Conservation (phyloP, 2,113 vertebrate species). For the Pygoscelis adeliae region DNA sequence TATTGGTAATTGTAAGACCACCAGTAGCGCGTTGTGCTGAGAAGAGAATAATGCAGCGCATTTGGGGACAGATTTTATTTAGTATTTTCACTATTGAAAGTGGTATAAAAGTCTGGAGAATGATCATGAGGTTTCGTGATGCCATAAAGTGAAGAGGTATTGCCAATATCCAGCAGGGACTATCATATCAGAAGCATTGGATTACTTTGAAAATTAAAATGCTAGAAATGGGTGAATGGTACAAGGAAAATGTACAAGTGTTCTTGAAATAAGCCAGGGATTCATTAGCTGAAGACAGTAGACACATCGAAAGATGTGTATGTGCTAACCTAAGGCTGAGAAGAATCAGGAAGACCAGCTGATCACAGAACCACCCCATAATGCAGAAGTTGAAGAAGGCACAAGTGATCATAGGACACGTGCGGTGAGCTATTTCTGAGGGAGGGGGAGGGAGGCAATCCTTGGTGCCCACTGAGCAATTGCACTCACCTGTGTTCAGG, state of each 20-base stretch:
- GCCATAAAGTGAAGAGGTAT: neutral
- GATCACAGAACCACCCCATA: neutral
- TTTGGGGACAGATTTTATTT: neutral
- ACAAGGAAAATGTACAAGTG: neutral
- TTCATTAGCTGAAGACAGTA: neutral
- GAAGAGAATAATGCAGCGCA: neutral
- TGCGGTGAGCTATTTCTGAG: neutral
- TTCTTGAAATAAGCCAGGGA: neutral
- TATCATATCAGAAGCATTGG: neutral
- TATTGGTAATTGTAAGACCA: neutral
- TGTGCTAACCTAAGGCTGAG: neutral
- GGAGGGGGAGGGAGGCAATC: neutral
- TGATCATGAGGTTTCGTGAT: neutral
- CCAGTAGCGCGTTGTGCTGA: neutral
- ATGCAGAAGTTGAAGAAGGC: neutral
- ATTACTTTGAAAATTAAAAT: neutral
- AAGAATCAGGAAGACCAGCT: neutral
- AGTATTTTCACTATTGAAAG: neutral
- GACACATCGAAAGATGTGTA: neutral
- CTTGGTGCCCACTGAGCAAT: neutral
- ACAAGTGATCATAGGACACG: neutral
- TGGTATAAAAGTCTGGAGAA: neutral
- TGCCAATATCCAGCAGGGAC: neutral
- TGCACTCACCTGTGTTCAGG: neutral
- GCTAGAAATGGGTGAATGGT: neutral